Evolutionary conservation across 2,888 invertebrate genomes (phyloP), one percentile per base, ranked within the genome.

Genomic region (Colletes collaris): DNA sequence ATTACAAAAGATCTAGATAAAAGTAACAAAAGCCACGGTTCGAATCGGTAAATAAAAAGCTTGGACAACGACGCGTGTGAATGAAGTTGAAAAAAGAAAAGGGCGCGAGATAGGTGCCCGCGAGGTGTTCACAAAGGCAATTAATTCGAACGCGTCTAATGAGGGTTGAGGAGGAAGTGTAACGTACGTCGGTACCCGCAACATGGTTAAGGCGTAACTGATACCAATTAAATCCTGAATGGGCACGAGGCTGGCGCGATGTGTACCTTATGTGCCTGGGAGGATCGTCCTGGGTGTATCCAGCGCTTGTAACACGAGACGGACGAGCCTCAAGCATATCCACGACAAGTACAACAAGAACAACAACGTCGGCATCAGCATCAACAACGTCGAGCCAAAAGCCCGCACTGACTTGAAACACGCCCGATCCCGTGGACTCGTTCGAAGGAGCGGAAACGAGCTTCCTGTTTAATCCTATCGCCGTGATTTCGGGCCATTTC

Each of bases 201-300:
- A 87, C 86, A 83, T 44, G 84, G 86, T 87, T 87, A 76, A 84
- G 84, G 87, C 86, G 86, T 86, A 87, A 84, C 86, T 79, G 87
- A 87, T 85, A 87, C 80, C 86, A 87, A 87, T 87, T 87, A 87
- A 86, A 86, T 86, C 76, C 82, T 58, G 79, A 82, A 81, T 75
- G 77, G 74, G 77, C 72, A 62, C 75, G 71, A 59, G 70, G 55
- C 68, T 49, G 63, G 64, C 53, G 19, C 46, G 59, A 64, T 71
- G 80, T 86, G 76, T 80, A 84, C 76, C 83, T 86, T 86, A 86
- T 69, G 69, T 67, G 77, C 63, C 37, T 53, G 70, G 75, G 37
- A 53, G 82, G 82, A 76, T 75, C 76, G 71, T 16, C 62, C 65
- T 52, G 46, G 64, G 52, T 73, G 79, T 81, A 70, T 74, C 62